A percentile compares a stretch with the other conserved stretches of the same genome.
Conservation (phyloP, 1,140 invertebrate genomes). For the Eupristina koningsbergeri region DNA sequence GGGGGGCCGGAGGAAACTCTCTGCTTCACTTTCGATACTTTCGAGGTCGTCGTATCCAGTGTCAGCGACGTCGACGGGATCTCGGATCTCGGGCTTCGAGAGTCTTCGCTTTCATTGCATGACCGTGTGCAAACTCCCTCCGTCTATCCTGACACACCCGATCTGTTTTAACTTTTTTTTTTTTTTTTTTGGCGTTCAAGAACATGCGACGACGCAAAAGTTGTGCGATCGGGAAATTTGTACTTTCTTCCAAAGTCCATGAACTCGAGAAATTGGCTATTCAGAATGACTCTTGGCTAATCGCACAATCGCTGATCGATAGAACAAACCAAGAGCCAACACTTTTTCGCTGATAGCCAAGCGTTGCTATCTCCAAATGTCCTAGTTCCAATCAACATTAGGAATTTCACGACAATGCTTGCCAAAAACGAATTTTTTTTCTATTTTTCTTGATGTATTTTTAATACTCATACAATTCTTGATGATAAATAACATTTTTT, state of each 20-base stretch:
- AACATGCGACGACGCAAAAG: background rate
- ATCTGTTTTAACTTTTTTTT: background rate
- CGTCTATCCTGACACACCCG: background rate
- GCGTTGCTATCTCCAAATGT: too few species aligned
- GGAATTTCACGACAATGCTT: too few species aligned
- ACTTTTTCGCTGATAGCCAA: too few species aligned
- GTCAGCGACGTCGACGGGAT: constrained; percentile 51
- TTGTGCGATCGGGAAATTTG: background rate
- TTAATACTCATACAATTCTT: too few species aligned
- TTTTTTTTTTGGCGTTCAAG: background rate
- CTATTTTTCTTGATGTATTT: too few species aligned
- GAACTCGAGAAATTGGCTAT: background rate
- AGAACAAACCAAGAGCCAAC: too few species aligned
- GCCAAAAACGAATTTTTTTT: too few species aligned
- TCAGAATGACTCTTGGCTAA: too few species aligned
- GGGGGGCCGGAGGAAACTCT: constrained; percentile 14
- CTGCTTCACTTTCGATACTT: constrained; percentile 69
- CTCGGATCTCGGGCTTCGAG: constrained; percentile 60
- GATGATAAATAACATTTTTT: too few species aligned
- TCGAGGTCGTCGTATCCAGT: constrained; percentile 65
- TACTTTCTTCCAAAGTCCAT: background rate
- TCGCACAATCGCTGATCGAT: too few species aligned
- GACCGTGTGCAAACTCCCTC: constrained; percentile 56
- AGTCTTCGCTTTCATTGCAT: constrained; percentile 64
- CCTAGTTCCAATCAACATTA: too few species aligned